phyloP scores from a whole-genome alignment of 2,797 vertebrate species.

The Argya squamiceps region DNA sequence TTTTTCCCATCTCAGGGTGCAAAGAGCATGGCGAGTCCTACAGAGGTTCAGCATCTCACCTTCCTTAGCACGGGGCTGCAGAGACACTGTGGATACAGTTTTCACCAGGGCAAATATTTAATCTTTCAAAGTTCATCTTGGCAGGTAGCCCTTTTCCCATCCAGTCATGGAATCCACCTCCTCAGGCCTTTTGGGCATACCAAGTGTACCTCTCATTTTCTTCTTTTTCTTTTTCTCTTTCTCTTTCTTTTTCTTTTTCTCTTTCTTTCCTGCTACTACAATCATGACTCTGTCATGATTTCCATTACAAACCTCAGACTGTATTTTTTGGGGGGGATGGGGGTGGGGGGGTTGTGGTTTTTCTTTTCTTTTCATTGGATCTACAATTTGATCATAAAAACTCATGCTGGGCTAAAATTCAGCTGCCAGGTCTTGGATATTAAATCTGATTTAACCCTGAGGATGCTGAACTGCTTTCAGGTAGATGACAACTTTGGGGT shows the following conservation, averaged over 20 bases:
- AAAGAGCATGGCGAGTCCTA: neutral
- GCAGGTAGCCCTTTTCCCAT: neutral
- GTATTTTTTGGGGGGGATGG: neutral
- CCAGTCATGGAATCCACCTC: neutral
- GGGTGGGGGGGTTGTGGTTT: neutral
- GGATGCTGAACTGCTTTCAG: neutral
- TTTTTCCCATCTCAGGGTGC: neutral
- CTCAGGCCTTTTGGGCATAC: neutral
- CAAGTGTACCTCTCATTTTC: neutral
- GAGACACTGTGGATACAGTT: rapidly evolving
- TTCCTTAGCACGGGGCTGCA: rapidly evolving
- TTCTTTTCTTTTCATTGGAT: neutral
- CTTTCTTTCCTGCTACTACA: neutral
- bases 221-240: too few species aligned
- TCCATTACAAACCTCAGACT: neutral
- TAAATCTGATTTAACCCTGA: constrained; percentile 3
- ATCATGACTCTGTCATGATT: neutral
- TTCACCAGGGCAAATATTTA: neutral
- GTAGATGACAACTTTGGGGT: neutral
- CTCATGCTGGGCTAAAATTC: constrained; percentile 15
- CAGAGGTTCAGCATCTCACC: neutral
- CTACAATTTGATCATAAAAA: constrained; percentile 25
- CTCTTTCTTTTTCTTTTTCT: too few species aligned
- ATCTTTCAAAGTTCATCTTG: neutral
- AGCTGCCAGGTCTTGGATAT: neutral